phyloP scores from a whole-genome alignment of 2,797 vertebrate genomes.

The Salarias fasciatus region DNA sequence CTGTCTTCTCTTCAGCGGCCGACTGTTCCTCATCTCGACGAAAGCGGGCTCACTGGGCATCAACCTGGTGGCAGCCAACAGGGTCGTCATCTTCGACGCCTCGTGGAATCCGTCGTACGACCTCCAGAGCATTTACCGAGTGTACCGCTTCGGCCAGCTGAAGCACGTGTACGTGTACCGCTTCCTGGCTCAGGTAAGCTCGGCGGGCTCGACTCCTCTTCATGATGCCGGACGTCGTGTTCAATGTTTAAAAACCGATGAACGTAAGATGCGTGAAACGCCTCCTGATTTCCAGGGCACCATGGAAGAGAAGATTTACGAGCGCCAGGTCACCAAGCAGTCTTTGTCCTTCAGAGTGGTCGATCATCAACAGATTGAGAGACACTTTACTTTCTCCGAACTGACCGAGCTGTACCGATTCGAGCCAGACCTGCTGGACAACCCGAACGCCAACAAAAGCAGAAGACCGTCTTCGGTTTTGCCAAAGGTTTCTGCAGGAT shows the following conservation, averaged over 20 bases:
- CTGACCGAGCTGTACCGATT: conserved; percentile 95
- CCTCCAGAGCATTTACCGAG: conserved; percentile 97
- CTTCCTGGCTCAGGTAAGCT: conserved; percentile 92
- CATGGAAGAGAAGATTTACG: conserved; percentile 99
- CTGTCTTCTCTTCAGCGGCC: conserved; percentile 80
- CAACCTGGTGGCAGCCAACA: conserved; percentile 95
- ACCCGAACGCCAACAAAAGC: conserved; percentile 91
- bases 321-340: conserved; percentile 97
- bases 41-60: conserved; percentile 96
- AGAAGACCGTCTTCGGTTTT: conserved; percentile 85
- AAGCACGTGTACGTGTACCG: conserved; percentile 96
- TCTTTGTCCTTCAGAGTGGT: conserved; percentile 94
- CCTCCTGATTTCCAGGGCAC: conserved; percentile 86
- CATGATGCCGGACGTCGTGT: no score
- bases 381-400: conserved; percentile 96
- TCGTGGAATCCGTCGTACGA: conserved; percentile 98
- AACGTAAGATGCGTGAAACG: no score
- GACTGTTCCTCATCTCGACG: conserved; percentile 96
- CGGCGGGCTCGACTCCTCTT: not conserved
- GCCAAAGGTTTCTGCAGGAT: conserved; percentile 77
- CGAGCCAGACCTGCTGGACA: conserved; percentile 90
- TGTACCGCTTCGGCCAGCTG: conserved; percentile 95
- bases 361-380: conserved; percentile 97
- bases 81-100: conserved; percentile 97
- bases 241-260: no score